These are phyloP conservation scores for Fundulus diaphanus DNA, from an alignment of 2,797 vertebrate genomes.

Conservation along the genomic window DNA sequence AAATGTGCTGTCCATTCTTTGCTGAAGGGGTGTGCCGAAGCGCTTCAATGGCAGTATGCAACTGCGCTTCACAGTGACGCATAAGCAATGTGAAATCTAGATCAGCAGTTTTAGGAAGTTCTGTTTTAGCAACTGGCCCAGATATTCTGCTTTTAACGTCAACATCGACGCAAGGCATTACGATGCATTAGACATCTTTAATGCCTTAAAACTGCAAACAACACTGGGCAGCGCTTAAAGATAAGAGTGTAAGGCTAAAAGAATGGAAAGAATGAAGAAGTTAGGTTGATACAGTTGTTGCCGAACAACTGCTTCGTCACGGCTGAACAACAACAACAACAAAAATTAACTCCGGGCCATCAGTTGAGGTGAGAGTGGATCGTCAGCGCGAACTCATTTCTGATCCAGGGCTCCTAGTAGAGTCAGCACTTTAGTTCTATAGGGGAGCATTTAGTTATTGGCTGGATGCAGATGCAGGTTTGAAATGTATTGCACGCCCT, in stretches of 20 bases:
- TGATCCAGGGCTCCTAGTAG: not conserved
- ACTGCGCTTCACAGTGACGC: not conserved
- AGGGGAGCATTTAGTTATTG: not conserved
- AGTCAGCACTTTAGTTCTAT: not conserved
- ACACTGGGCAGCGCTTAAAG: not conserved
- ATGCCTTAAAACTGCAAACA: not conserved
- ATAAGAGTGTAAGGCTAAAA: not conserved
- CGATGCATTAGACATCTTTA: not conserved
- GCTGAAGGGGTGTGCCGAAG: not conserved
- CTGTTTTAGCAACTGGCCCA: not conserved
- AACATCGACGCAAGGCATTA: not conserved
- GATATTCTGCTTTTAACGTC: not conserved
- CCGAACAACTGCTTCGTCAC: not conserved
- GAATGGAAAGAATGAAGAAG: slow-evolving; percentile 2
- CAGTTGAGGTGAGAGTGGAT: not conserved
- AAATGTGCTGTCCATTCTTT: not conserved
- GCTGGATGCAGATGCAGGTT: not conserved
- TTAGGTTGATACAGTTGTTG: not conserved
- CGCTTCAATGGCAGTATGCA: not conserved
- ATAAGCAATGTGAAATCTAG: not conserved
- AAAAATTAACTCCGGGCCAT: not conserved
- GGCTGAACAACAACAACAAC: not conserved
- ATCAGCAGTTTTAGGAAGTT: not conserved
- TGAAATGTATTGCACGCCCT: not conserved
- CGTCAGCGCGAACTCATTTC: not conserved